A percentile compares a stretch with the other conserved stretches of the same genome.
Evolutionary conservation across 2,888 invertebrate genomes (phyloP).

Genomic region (Nymphalis polychloros): DNA sequence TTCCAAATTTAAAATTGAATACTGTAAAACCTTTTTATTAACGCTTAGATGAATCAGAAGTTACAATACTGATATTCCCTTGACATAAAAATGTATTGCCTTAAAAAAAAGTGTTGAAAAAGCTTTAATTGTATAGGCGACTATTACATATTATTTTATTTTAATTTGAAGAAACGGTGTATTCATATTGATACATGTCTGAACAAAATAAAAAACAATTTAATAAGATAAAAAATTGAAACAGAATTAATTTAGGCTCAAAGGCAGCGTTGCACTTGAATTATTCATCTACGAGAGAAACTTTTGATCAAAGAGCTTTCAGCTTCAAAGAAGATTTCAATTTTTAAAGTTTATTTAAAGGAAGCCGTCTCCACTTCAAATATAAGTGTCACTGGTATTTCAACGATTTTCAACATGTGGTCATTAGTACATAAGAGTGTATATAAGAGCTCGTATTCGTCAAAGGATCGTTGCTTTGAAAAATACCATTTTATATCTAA

Average conservation of each 20-base stretch:
- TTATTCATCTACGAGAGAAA: slow-evolving; percentile 19
- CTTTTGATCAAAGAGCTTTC: slow-evolving; percentile 6
- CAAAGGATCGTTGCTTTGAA: too few species aligned
- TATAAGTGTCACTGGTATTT: neutral
- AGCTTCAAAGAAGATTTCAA: slow-evolving; percentile 8
- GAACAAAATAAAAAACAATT: neutral
- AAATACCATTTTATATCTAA: too few species aligned
- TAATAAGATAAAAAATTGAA: neutral
- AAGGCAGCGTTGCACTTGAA: slow-evolving; percentile 17
- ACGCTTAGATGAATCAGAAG: too few species aligned
- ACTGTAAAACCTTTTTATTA: too few species aligned
- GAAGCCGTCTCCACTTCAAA: neutral
- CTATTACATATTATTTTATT: too few species aligned
- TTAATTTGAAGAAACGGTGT: neutral
- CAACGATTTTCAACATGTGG: neutral
- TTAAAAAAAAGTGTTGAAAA: too few species aligned
- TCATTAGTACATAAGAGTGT: neutral
- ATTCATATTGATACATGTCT: neutral
- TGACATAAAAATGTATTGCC: too few species aligned
- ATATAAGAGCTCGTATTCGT: too few species aligned
- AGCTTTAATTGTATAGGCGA: too few species aligned
- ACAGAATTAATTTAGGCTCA: slow-evolving; percentile 13
- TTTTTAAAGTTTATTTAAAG: neutral
- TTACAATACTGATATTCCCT: too few species aligned
- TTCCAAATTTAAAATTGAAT: neutral